Conservation (phyloP, 2,113 vertebrate genomes). For the Labeo catla region DNA sequence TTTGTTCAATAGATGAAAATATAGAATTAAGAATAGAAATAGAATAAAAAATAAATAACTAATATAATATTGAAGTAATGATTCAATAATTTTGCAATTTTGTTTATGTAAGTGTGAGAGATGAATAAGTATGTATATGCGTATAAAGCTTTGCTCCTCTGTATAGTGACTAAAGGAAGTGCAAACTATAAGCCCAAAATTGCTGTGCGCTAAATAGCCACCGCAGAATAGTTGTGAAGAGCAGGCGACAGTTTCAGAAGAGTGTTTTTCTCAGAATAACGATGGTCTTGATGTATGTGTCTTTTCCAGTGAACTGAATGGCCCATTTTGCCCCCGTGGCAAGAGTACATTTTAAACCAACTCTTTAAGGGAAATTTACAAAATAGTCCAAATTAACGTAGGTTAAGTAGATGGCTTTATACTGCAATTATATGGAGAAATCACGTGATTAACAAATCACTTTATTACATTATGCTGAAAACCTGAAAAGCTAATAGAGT, state of each 20-base stretch:
- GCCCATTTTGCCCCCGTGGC: not conserved
- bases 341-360: not conserved
- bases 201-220: not conserved
- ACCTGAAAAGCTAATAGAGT: not conserved
- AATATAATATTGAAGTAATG: not conserved
- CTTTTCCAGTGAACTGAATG: not conserved
- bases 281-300: not conserved
- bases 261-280: constrained; percentile 8
- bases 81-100: too few species aligned
- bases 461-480: not conserved
- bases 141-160: not conserved
- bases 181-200: not conserved
- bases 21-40: not conserved
- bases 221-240: not conserved
- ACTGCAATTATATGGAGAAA: not conserved
- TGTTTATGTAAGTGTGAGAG: too few species aligned
- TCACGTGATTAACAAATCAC: not conserved
- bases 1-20: not conserved
- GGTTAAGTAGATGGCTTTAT: not conserved
- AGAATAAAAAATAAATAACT: not conserved
- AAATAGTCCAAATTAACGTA: not conserved
- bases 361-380: not conserved
- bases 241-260: not conserved
- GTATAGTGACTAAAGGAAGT: not conserved
- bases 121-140: too few species aligned